Percentiles rank a stretch among this genome's conserved stretches.
Evolutionary conservation across 2,113 vertebrate species (phyloP).

Genomic region (Amblyopsis rosae): DNA sequence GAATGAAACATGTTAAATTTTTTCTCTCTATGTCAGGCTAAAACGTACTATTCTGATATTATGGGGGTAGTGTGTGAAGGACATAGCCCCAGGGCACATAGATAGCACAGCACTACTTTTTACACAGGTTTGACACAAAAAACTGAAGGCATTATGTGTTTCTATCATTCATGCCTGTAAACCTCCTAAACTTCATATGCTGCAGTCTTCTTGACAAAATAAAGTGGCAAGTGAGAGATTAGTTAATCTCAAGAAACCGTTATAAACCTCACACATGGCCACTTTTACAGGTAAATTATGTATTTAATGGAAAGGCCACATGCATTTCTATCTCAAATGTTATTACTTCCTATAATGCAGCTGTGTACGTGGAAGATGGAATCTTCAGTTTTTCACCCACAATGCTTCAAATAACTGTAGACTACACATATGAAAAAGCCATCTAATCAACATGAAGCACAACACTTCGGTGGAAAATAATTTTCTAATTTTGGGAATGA

Average conservation of each 20-base stretch:
- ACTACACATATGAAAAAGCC: no score
- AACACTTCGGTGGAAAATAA: background rate
- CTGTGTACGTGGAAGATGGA: no score
- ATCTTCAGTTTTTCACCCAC: no score
- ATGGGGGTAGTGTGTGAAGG: conserved; percentile 25
- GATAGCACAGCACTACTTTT: conserved; percentile 23
- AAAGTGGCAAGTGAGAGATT: background rate
- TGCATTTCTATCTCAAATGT: no score
- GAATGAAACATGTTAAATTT: no score
- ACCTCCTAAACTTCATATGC: background rate
- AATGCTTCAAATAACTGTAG: no score
- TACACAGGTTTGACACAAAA: conserved; percentile 10
- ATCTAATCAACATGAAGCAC: background rate
- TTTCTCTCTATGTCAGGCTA: background rate
- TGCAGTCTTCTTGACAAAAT: background rate
- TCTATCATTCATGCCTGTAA: background rate
- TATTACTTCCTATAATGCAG: no score
- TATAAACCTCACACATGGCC: background rate
- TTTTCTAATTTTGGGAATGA: background rate
- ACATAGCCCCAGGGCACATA: conserved; percentile 35
- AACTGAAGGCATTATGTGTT: conserved; percentile 1
- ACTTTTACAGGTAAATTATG: no score
- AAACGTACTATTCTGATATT: conserved; percentile 25
- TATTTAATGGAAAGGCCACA: no score
- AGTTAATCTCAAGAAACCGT: background rate